A percentile compares a stretch with the other conserved stretches of the same genome.
These are phyloP conservation scores for Spialia ferax DNA, from an alignment of 2,888 invertebrate genomes.

Conservation along the genomic window DNA sequence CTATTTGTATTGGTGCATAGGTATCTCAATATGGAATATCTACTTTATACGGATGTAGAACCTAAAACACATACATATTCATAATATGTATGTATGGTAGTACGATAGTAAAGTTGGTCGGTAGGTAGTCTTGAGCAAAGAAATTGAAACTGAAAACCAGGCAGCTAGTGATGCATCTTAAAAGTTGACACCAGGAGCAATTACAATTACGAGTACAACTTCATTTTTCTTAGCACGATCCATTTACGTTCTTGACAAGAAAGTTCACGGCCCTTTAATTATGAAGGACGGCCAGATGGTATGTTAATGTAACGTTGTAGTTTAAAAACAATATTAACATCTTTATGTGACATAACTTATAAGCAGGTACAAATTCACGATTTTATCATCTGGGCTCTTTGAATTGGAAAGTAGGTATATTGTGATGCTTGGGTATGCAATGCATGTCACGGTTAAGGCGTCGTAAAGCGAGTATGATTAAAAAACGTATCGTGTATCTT, in stretches of 20 bases:
- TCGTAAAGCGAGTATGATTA: constrained; percentile 20
- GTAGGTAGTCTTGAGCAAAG: no score
- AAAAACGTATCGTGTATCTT: constrained; percentile 54
- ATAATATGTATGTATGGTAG: no score
- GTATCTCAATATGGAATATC: no score
- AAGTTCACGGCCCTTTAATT: constrained; percentile 32
- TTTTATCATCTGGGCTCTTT: constrained; percentile 14
- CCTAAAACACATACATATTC: no score
- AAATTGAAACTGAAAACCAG: no score
- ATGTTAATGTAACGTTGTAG: constrained; percentile 22
- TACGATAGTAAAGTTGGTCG: no score
- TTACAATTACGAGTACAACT: neutral
- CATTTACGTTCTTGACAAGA: constrained; percentile 26
- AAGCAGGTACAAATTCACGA: neutral
- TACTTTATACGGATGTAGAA: no score
- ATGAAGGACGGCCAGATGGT: constrained; percentile 30
- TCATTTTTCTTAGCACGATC: constrained; percentile 4
- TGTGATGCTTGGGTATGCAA: constrained; percentile 36
- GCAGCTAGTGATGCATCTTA: neutral
- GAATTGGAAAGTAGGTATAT: constrained; percentile 10
- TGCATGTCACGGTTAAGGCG: constrained; percentile 29
- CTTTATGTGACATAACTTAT: constrained; percentile 2
- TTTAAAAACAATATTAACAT: constrained; percentile 17
- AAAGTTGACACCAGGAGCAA: neutral
- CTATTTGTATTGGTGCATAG: no score